Base-by-base conservation (phyloP, 2,888 invertebrate species). In the Cremastinae sp. region DNA sequence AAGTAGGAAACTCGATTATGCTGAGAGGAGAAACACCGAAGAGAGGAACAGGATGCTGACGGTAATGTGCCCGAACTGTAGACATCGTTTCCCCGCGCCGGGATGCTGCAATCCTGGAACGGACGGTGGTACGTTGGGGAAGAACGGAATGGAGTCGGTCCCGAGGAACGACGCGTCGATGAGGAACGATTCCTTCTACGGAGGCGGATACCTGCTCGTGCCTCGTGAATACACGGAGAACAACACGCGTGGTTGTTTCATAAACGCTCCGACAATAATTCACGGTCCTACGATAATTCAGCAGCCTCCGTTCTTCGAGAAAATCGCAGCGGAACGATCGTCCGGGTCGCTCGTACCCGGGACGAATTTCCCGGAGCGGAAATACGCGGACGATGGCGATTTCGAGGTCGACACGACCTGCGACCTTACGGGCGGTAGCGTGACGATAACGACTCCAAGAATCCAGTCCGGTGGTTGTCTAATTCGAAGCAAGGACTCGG, bases 31-130 rank as follows among this genome's bases (percentile, higher is more conserved):
- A 45, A 59, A 41, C 8, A 12, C 12, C 28, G 28, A 28, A 28
- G 16, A 16, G 12, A n/a, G 12, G 43, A 37, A 8, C 75, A 84
- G 73, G 75, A 88, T 88, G 88, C 81, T 89, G 92, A 93, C 90
- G 92, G 92, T 92, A 88, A 91, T 90, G 90, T 94, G 94, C 88
- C 94, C 94, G 78, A 93, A 93, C 90, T 94, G 94, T 91, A 92
- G 93, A 88, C 93, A 94, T 91, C 92, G 93, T 80, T 92, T 92
- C 87, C 88, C 89, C 87, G 90, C 86, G 18, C 80, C 84, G 4
- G 87, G 86, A 43, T 88, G 87, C 79, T 89, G 87, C 71, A 83
- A 80, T 78, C 81, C 83, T 9, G 75, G 45, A 35, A 56, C 78
- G 18, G 75, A 65, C 4, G 43, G 16, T 2, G 45, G 37, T 56